Conservation (phyloP, 35 echinoderm and acorn worm genomes). For the Heliocidaris tuberculata region DNA sequence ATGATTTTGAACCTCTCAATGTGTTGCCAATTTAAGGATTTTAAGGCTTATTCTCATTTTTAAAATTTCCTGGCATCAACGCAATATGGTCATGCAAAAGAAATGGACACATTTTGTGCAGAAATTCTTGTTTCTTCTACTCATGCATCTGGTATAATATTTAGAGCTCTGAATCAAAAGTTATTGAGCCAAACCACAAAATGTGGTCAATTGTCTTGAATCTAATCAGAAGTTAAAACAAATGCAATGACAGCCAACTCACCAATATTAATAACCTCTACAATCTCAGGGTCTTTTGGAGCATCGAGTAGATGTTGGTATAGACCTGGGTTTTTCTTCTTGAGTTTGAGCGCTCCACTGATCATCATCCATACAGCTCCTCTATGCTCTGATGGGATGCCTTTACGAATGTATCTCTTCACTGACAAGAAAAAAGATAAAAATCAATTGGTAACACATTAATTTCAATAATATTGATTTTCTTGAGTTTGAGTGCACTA, state of each 20-base stretch:
- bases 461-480: conserved; percentile 42
- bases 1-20: too few species aligned
- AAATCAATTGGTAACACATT: neutral
- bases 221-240: too few species aligned
- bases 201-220: too few species aligned
- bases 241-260: neutral
- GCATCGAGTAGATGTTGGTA: conserved; percentile 79
- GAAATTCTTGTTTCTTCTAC: too few species aligned
- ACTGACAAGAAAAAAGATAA: conserved; percentile 66
- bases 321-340: conserved; percentile 76
- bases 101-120: too few species aligned
- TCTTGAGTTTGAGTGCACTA: conserved; percentile 61
- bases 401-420: conserved; percentile 90
- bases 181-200: too few species aligned
- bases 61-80: too few species aligned
- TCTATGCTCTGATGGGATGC: conserved; percentile 85
- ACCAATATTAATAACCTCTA: conserved; percentile 92
- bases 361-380: conserved; percentile 89
- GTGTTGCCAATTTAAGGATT: too few species aligned
- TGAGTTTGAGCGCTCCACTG: conserved; percentile 71
- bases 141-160: too few species aligned
- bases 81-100: too few species aligned
- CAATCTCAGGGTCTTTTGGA: conserved; percentile 64
- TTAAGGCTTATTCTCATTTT: too few species aligned
- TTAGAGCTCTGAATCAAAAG: too few species aligned